These are phyloP conservation scores for Nannospalax galili DNA, from an alignment of 2,113 vertebrate species.

Conservation along the genomic window DNA sequence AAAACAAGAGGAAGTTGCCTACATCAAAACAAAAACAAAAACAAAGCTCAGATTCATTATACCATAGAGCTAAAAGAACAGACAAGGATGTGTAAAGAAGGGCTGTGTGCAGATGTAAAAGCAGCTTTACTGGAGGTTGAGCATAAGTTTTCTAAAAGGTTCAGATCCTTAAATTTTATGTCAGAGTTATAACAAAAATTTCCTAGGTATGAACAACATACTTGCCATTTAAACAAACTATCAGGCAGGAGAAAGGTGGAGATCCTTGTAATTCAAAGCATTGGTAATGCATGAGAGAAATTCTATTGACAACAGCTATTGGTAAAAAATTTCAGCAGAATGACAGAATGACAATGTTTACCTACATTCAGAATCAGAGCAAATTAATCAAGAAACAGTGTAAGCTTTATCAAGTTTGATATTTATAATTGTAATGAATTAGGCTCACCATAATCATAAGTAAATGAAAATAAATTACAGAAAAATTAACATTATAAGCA, in stretches of 20 bases:
- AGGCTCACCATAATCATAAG: not conserved
- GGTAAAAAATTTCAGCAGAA: not conserved
- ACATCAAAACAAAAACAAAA: slow-evolving; percentile 43
- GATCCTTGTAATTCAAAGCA: not conserved
- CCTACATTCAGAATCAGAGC: not conserved
- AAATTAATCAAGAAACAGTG: not conserved
- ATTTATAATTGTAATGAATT: not conserved
- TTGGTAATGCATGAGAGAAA: not conserved
- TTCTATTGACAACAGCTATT: not conserved
- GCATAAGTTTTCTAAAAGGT: slow-evolving; percentile 37
- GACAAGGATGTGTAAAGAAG: not conserved
- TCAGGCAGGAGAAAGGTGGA: not conserved
- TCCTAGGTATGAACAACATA: not conserved
- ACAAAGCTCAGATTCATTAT: slow-evolving; percentile 48
- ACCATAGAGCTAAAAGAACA: slow-evolving; percentile 34
- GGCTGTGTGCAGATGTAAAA: not conserved
- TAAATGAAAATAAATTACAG: not conserved
- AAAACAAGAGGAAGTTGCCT: slow-evolving; percentile 57
- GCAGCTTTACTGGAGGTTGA: not conserved
- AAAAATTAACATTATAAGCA: not conserved
- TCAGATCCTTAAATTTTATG: slow-evolving; percentile 10
- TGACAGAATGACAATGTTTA: not conserved
- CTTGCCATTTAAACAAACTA: slow-evolving; percentile 16
- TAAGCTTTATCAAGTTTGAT: not conserved
- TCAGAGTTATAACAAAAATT: not conserved